phyloP scores from a whole-genome alignment of 2,113 vertebrate genomes.

The Phrynosoma platyrhinos region DNA sequence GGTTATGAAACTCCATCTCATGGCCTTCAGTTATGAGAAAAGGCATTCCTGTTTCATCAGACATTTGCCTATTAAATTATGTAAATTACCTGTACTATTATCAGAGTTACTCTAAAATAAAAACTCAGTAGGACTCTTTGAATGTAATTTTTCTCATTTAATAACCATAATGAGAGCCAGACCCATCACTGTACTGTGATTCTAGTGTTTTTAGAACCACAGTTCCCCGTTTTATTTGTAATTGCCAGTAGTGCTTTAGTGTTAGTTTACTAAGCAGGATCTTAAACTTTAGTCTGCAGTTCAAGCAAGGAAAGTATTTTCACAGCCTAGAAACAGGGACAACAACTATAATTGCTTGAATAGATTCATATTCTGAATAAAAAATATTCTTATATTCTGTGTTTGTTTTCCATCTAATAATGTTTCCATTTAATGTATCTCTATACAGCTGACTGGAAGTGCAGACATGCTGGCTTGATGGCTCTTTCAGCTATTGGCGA shows the following conservation, averaged over 20 bases:
- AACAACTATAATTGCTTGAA: neutral
- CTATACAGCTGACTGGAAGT: constrained; percentile 93
- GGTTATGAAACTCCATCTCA: neutral
- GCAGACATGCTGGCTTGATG: constrained; percentile 96
- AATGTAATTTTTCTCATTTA: neutral
- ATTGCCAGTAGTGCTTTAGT: no score
- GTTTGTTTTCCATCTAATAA: neutral
- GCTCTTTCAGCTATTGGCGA: constrained; percentile 97
- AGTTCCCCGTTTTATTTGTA: neutral
- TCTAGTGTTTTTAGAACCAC: neutral
- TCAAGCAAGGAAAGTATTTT: neutral
- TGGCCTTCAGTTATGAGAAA: neutral
- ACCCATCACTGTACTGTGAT: neutral
- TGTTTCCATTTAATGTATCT: constrained; percentile 36
- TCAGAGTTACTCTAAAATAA: neutral
- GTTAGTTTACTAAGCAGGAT: neutral
- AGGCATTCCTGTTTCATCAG: neutral
- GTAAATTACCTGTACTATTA: neutral
- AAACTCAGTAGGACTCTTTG: neutral
- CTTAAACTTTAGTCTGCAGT: neutral
- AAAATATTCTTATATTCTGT: neutral
- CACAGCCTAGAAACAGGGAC: neutral
- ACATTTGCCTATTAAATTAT: neutral
- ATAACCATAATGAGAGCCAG: neutral
- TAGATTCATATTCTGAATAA: neutral